Evolutionary conservation across 2,888 invertebrate species (phyloP).

Genomic region (Mechanitis messenoides): DNA sequence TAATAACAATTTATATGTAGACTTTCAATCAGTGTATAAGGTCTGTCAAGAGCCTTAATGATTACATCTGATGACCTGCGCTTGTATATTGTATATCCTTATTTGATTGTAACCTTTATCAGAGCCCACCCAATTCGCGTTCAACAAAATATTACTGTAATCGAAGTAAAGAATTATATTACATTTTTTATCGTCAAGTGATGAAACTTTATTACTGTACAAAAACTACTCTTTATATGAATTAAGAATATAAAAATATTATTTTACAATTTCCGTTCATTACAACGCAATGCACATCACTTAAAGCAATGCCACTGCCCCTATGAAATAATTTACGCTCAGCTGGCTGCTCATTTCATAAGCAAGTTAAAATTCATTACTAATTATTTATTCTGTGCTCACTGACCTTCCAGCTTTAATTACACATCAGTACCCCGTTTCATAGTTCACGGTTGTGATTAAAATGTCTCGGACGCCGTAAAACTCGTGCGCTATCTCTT

Average conservation of each 20-base stretch:
- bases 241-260: slow-evolving; percentile 31
- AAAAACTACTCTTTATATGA: slow-evolving; percentile 19
- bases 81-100: slow-evolving; percentile 4
- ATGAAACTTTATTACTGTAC: slow-evolving; percentile 22
- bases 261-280: slow-evolving; percentile 47
- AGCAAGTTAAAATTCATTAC: slow-evolving; percentile 65
- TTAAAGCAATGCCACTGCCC: slow-evolving; percentile 63
- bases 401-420: slow-evolving; percentile 74
- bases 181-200: slow-evolving; percentile 11
- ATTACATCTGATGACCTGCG: neutral
- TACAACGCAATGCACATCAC: slow-evolving; percentile 53
- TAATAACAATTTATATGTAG: slow-evolving; percentile 1
- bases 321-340: slow-evolving; percentile 71
- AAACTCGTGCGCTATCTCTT: slow-evolving; percentile 61
- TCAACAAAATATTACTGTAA: neutral
- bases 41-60: neutral
- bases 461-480: slow-evolving; percentile 61
- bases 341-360: slow-evolving; percentile 67
- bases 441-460: slow-evolving; percentile 75
- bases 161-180: slow-evolving; percentile 7
- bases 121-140: slow-evolving; percentile 2
- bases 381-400: slow-evolving; percentile 68
- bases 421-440: slow-evolving; percentile 55
- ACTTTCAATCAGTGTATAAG: slow-evolving; percentile 8
- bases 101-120: slow-evolving; percentile 2